Conservation (phyloP, 2,888 invertebrate species). For the Hypsopygia costalis region DNA sequence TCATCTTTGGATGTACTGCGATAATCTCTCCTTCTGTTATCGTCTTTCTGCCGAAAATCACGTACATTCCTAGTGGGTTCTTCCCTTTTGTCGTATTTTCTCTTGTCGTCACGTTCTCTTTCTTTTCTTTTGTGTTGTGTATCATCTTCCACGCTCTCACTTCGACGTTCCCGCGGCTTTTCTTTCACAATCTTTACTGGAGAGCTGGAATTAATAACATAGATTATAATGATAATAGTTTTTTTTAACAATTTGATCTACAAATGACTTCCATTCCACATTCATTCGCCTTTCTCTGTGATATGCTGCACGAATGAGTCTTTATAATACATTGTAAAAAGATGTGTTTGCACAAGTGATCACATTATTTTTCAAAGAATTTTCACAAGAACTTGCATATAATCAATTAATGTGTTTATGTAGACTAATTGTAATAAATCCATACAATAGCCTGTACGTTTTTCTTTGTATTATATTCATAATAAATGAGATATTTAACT, state of each 20-base stretch:
- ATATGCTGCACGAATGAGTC: too few relatives aligned
- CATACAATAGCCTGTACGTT: too few relatives aligned
- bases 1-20: slow-evolving; percentile 39
- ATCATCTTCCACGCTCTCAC: slow-evolving; percentile 52
- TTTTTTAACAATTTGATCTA: neutral
- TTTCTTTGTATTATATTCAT: too few relatives aligned
- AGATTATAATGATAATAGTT: neutral
- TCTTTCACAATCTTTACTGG: slow-evolving; percentile 57
- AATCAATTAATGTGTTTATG: too few relatives aligned
- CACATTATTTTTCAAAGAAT: neutral
- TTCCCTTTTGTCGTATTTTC: slow-evolving; percentile 61
- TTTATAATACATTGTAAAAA: neutral
- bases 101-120: slow-evolving; percentile 62
- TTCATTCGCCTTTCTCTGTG: too few relatives aligned
- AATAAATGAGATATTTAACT: too few relatives aligned
- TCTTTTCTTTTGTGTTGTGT: slow-evolving; percentile 57
- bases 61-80: slow-evolving; percentile 28
- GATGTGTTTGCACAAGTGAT: neutral
- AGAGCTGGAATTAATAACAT: slow-evolving; percentile 47
- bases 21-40: slow-evolving; percentile 42
- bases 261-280: neutral
- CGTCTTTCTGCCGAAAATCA: slow-evolving; percentile 31
- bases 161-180: slow-evolving; percentile 48
- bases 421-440: too few relatives aligned
- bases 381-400: too few relatives aligned